Evolutionary conservation across 92 coral and sea anemone species (phyloP).

Genomic region (Galaxea fascicularis): DNA sequence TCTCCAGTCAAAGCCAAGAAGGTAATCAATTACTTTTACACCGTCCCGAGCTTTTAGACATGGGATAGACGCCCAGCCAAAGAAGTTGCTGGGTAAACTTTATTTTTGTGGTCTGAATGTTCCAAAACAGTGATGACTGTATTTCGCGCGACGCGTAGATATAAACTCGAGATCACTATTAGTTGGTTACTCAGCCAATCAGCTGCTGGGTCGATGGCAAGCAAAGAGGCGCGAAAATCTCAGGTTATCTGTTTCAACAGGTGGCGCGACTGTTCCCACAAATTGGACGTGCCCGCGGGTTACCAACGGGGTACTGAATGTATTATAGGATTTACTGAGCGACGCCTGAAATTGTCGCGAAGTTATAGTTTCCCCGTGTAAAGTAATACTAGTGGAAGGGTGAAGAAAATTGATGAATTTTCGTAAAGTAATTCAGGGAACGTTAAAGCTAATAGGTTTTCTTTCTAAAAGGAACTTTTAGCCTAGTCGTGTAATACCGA

Average conservation of each 20-base stretch:
- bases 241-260: constrained; percentile 53
- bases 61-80: constrained; percentile 15
- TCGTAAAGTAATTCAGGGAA: too few relatives aligned
- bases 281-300: background rate
- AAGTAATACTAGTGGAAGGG: too few relatives aligned
- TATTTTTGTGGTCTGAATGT: constrained; percentile 26
- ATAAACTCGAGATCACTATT: constrained; percentile 35
- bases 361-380: too few relatives aligned
- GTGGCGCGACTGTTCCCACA: constrained; percentile 30
- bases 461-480: too few relatives aligned
- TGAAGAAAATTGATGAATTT: too few relatives aligned
- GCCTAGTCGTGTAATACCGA: too few relatives aligned
- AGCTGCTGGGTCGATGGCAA: background rate
- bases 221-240: background rate
- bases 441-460: too few relatives aligned
- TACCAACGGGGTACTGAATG: background rate
- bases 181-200: constrained; percentile 35
- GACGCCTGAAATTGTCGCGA: background rate
- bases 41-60: background rate
- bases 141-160: constrained; percentile 33
- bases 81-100: constrained; percentile 33
- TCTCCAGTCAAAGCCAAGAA: background rate
- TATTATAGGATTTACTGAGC: background rate
- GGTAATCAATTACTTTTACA: background rate
- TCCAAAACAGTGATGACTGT: constrained; percentile 33